Conservation (phyloP, 2,113 vertebrate species). For the Dolichotis patagonum region DNA sequence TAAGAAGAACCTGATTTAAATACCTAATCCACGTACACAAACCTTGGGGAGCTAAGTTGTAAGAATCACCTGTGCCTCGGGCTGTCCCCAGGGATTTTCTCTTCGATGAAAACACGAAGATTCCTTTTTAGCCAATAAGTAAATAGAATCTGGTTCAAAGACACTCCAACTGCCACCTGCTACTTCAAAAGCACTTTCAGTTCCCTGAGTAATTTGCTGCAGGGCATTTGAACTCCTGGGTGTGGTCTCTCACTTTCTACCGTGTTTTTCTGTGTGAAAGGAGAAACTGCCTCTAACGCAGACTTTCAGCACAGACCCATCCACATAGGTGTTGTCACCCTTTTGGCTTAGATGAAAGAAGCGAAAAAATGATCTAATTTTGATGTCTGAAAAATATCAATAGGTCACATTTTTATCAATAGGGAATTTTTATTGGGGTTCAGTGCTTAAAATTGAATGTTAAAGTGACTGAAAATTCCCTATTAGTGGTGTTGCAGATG, state of each 20-base stretch:
- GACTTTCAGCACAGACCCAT: not conserved
- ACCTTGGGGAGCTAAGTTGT: not conserved
- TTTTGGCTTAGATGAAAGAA: not conserved
- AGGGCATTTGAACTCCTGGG: conserved; percentile 22
- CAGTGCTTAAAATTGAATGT: not conserved
- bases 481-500: not conserved
- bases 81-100: conserved; percentile 16
- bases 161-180: conserved; percentile 79
- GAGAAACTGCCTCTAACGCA: not conserved
- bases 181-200: conserved; percentile 38
- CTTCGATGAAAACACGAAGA: conserved; percentile 62
- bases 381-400: not conserved
- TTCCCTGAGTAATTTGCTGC: conserved; percentile 35
- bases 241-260: not conserved
- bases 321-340: not conserved
- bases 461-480: not conserved
- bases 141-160: conserved; percentile 75
- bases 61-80: not conserved
- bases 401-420: not conserved
- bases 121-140: conserved; percentile 81
- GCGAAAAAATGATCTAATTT: no score
- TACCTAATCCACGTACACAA: not conserved
- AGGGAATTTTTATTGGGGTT: not conserved
- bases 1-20: not conserved
- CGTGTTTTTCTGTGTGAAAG: not conserved